These are phyloP conservation scores for Pharmacophagus antenor DNA, from an alignment of 2,888 invertebrate species.

Conservation along the genomic window DNA sequence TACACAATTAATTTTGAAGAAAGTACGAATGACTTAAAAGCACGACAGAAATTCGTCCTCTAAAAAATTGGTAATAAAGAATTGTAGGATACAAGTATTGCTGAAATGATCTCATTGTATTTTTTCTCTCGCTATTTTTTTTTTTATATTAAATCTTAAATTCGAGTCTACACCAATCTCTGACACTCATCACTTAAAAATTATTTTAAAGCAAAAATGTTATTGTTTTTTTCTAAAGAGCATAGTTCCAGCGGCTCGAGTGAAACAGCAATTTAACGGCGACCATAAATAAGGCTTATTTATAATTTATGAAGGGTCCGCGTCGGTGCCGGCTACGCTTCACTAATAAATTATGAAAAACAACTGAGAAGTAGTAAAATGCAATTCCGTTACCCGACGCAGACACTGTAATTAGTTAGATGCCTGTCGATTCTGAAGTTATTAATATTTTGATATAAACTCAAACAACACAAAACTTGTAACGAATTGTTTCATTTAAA, in stretches of 20 bases:
- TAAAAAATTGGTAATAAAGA: too few relatives aligned
- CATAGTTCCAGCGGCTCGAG: conserved; percentile 4
- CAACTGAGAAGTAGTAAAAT: conserved; percentile 17
- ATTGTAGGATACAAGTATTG: too few relatives aligned
- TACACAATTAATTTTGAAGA: too few relatives aligned
- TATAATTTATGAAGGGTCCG: conserved; percentile 24
- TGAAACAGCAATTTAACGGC: conserved; percentile 15
- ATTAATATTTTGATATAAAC: not conserved
- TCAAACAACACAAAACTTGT: too few relatives aligned
- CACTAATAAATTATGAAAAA: conserved; percentile 26
- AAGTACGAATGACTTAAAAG: too few relatives aligned
- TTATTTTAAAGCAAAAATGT: not conserved
- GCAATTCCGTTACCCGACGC: conserved; percentile 5
- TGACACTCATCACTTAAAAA: not conserved
- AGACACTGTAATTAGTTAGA: conserved; percentile 1
- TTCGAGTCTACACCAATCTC: too few relatives aligned
- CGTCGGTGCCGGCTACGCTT: conserved; percentile 9
- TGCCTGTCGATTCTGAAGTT: not conserved
- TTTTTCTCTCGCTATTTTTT: too few relatives aligned
- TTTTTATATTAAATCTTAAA: too few relatives aligned
- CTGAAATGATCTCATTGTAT: too few relatives aligned
- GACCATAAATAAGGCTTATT: conserved; percentile 26
- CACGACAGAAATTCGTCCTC: too few relatives aligned
- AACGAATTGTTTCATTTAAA: too few relatives aligned
- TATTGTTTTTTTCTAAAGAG: not conserved